Conservation (phyloP, 2,797 vertebrate species). For the Crax fasciolata region DNA sequence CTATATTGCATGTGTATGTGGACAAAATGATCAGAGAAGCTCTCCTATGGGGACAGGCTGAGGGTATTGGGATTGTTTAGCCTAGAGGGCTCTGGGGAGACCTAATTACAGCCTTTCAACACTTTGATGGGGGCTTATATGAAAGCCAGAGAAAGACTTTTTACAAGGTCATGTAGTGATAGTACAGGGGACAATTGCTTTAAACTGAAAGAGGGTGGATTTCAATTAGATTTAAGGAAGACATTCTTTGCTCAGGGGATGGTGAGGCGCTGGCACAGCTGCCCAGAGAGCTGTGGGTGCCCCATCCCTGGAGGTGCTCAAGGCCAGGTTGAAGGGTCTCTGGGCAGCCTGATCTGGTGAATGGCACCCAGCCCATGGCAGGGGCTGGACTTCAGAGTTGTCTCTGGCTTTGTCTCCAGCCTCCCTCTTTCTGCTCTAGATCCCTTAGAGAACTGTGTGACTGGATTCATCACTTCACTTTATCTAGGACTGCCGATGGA, state of each 20-base stretch:
- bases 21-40: neutral
- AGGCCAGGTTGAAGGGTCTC: neutral
- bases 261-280: neutral
- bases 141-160: neutral
- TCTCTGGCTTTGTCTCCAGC: neutral
- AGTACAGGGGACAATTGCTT: neutral
- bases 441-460: neutral
- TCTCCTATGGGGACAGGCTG: neutral
- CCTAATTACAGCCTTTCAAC: neutral
- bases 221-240: neutral
- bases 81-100: neutral
- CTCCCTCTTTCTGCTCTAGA: neutral
- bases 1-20: neutral
- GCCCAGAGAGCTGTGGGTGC: neutral
- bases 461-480: neutral
- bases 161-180: neutral
- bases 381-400: neutral
- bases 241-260: neutral
- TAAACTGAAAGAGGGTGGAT: neutral
- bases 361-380: neutral
- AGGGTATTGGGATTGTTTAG: neutral
- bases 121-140: neutral
- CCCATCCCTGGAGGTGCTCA: neutral
- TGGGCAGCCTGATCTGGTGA: neutral
- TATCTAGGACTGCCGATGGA: neutral